Conservation (phyloP, 1,140 invertebrate species). For the Bombus superbus region DNA sequence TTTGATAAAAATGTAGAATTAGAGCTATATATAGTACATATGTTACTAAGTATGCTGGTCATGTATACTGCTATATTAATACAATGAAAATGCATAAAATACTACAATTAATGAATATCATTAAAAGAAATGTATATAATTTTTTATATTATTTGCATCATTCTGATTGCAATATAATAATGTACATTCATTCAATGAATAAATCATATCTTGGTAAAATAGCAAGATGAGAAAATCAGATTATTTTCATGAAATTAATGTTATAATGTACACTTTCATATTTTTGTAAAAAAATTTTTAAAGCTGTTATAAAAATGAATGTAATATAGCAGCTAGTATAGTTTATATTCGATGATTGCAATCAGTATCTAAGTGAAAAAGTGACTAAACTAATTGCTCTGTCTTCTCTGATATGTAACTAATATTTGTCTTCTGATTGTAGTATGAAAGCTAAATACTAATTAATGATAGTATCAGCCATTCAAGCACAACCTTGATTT, state of each 20-base stretch:
- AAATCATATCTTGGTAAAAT: constrained; percentile 24
- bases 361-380: constrained; percentile 50
- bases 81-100: constrained; percentile 42
- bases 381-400: constrained; percentile 51
- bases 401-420: constrained; percentile 71
- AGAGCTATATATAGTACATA: constrained; percentile 63
- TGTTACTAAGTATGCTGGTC: constrained; percentile 69
- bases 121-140: constrained; percentile 12
- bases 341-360: constrained; percentile 40
- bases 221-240: constrained; percentile 19
- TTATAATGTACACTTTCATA: not conserved
- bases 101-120: constrained; percentile 13
- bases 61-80: constrained; percentile 62
- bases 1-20: constrained; percentile 60
- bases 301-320: not conserved
- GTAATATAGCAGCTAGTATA: not conserved
- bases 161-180: constrained; percentile 33
- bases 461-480: constrained; percentile 63
- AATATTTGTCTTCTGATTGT: constrained; percentile 63
- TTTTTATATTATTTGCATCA: constrained; percentile 22
- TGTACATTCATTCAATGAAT: constrained; percentile 16
- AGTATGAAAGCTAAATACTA: constrained; percentile 62
- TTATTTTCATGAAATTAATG: constrained; percentile 1
- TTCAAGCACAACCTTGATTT: constrained; percentile 72
- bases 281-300: not conserved